Evolutionary conservation across 2,888 invertebrate genomes (phyloP).

Genomic region (Clivina fossor): DNA sequence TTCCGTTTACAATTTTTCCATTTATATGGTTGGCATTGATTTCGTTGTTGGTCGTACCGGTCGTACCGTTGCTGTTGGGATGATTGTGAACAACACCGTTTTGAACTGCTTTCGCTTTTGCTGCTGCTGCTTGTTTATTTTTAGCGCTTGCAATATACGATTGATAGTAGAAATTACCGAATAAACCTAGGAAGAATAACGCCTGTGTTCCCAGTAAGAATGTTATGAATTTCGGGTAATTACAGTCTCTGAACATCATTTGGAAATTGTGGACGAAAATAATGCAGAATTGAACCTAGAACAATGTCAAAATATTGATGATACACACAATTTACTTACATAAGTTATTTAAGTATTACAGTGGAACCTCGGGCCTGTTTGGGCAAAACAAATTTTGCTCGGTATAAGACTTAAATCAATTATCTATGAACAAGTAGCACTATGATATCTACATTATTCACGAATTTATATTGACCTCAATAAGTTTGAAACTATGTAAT

Average conservation of each 20-base stretch:
- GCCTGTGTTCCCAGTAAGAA: conserved; percentile 67
- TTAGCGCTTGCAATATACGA: conserved; percentile 58
- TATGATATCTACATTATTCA: too few species aligned
- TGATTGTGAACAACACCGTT: conserved; percentile 3
- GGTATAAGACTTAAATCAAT: too few species aligned
- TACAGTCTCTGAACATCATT: conserved; percentile 64
- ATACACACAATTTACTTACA: too few species aligned
- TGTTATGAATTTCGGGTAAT: conserved; percentile 70
- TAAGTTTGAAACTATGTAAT: too few species aligned
- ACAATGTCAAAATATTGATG: too few species aligned
- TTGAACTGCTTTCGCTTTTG: too few species aligned
- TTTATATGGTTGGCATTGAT: conserved; percentile 9
- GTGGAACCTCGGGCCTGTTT: too few species aligned
- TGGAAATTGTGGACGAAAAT: conserved; percentile 72
- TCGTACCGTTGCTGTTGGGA: conserved; percentile 7
- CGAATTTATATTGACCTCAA: too few species aligned
- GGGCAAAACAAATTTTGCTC: too few species aligned
- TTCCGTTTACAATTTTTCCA: conserved; percentile 17
- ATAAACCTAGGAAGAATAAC: conserved; percentile 73
- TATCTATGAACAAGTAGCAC: too few species aligned
- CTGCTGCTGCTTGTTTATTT: not conserved
- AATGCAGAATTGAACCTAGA: conserved; percentile 73
- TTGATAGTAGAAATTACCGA: conserved; percentile 72
- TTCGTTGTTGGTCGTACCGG: too few species aligned
- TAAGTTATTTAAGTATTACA: too few species aligned